Percentiles rank a stretch among this genome's conserved stretches.
phyloP scores from a whole-genome alignment of 2,797 vertebrate genomes.

The Apodemus agrarius region DNA sequence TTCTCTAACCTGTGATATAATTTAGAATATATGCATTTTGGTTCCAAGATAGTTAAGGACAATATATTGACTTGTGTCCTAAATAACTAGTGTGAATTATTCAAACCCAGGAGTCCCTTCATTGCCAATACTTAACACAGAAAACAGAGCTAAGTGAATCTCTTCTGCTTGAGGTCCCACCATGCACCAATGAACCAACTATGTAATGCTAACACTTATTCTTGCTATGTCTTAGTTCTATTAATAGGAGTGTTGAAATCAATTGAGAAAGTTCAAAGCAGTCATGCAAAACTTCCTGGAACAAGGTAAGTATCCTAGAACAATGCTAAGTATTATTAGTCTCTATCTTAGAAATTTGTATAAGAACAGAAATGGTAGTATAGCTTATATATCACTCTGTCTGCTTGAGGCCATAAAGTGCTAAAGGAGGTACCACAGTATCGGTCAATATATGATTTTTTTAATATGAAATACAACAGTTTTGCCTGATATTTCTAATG shows the following conservation, averaged over 20 bases:
- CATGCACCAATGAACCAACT: background rate
- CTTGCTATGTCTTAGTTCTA: background rate
- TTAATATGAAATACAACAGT: background rate
- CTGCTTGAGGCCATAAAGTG: background rate
- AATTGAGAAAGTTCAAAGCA: background rate
- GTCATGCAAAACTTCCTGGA: background rate
- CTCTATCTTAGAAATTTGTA: background rate
- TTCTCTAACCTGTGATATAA: slow-evolving; percentile 47
- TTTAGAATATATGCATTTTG: slow-evolving; percentile 4
- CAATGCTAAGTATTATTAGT: slow-evolving; percentile 5
- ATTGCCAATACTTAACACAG: background rate
- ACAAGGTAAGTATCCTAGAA: background rate
- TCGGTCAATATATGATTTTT: background rate
- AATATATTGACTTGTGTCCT: background rate
- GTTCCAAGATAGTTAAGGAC: slow-evolving; percentile 38
- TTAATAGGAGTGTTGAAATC: background rate
- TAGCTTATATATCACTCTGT: background rate
- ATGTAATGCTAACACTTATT: background rate
- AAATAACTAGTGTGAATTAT: slow-evolving; percentile 45
- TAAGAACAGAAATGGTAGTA: background rate
- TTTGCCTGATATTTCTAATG: background rate
- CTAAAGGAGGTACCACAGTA: background rate
- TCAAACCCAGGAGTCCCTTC: background rate
- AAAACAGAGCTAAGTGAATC: slow-evolving; percentile 39
- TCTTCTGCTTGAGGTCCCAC: background rate